Percentiles rank a stretch among this genome's conserved stretches.
Evolutionary conservation across 2,113 vertebrate genomes (phyloP).

Genomic region (Regulus satrapa): DNA sequence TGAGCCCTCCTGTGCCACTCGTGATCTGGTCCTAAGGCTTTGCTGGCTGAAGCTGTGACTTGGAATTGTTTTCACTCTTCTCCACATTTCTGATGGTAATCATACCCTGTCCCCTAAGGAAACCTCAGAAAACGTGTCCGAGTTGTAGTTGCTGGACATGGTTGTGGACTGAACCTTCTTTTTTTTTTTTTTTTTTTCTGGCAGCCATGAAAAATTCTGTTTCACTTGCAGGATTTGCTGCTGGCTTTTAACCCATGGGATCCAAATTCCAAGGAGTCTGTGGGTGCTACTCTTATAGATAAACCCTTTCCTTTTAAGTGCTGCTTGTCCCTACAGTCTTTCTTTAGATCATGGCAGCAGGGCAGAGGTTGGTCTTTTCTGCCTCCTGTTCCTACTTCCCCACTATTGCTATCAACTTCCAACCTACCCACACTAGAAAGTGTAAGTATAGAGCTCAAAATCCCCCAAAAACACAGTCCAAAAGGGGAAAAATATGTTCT

Average conservation of each 20-base stretch:
- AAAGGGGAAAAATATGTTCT: background rate
- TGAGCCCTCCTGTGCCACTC: fast-evolving
- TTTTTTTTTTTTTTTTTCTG: background rate
- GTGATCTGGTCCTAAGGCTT: background rate
- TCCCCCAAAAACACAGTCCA: background rate
- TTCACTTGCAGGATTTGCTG: background rate
- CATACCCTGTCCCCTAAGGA: background rate
- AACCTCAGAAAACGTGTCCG: background rate
- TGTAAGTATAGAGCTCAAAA: background rate
- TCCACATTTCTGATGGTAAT: background rate
- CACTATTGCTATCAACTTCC: fast-evolving
- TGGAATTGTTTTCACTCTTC: background rate
- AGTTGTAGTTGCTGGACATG: background rate
- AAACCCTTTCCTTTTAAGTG: background rate
- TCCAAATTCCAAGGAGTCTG: background rate
- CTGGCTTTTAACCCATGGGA: background rate
- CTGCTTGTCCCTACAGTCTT: background rate
- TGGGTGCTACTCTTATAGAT: background rate
- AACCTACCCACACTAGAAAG: background rate
- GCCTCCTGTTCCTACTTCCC: background rate
- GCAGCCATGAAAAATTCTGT: background rate
- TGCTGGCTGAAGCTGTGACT: background rate
- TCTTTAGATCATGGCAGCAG: background rate
- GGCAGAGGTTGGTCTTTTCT: background rate
- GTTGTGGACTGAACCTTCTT: background rate